These are phyloP conservation scores for Charanyca ferruginea DNA, from an alignment of 2,888 invertebrate species.

Conservation along the genomic window DNA sequence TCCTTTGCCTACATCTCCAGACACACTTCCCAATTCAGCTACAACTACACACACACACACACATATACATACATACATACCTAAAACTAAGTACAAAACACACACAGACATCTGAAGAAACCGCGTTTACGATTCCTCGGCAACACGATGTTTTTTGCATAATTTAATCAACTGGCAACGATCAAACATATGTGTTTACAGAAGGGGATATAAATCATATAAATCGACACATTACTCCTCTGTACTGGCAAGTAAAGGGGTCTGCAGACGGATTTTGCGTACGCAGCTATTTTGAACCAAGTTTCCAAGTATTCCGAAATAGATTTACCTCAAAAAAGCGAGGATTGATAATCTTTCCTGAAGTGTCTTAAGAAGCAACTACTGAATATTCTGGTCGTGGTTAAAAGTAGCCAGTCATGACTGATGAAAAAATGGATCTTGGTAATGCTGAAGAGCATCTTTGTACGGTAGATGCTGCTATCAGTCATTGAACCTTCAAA, in stretches of 20 bases:
- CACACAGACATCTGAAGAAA: slow-evolving; percentile 47
- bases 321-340: too few species aligned
- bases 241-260: slow-evolving; percentile 44
- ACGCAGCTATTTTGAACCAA: not conserved
- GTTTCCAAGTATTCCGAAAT: not conserved
- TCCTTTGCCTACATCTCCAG: slow-evolving; percentile 11
- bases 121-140: slow-evolving; percentile 55
- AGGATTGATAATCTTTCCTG: too few species aligned
- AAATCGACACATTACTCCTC: slow-evolving; percentile 68
- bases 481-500: too few species aligned
- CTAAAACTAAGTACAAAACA: slow-evolving; percentile 17
- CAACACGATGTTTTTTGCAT: slow-evolving; percentile 66
- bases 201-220: slow-evolving; percentile 64
- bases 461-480: too few species aligned
- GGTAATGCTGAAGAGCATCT: too few species aligned
- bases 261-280: slow-evolving; percentile 10
- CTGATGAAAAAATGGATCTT: too few species aligned
- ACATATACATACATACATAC: too few species aligned
- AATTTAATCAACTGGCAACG: slow-evolving; percentile 66
- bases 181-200: slow-evolving; percentile 68
- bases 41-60: slow-evolving; percentile 14
- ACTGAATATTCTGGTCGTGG: too few species aligned
- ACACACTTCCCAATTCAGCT: slow-evolving; percentile 11
- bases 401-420: too few species aligned
- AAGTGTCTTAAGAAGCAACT: too few species aligned